Evolutionary conservation across 2,797 vertebrate species (phyloP), one percentile per base, ranked within the genome.

Genomic region (Chaunax sp.): DNA sequence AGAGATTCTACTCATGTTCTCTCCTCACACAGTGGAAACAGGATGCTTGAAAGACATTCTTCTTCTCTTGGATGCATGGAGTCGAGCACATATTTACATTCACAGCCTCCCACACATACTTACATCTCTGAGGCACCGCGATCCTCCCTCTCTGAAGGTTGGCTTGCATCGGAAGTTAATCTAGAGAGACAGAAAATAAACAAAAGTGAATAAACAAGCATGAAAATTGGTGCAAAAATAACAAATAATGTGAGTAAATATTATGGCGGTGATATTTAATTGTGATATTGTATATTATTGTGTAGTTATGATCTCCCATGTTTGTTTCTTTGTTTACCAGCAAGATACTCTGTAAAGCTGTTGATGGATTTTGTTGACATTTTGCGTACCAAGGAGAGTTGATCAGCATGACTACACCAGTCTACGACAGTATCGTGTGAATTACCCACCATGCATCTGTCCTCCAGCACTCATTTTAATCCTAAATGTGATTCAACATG

Each of bases 121-220:
- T 89, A 99, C 98, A 75, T 99, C 97, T 94, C 97, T 92, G 60
- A 96, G 94, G 71, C 95, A 96, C 50, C 97, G 94, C 22, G 97
- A 96, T 18, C 95, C 94, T 59, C 96, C 97, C 89, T 99, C 98
- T 84, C 96, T 95, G 87, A 97, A 99, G 18, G 98, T 98, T 0
- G 96, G 97, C 75, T 99, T 99, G 86, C 97, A 99, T 80, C 96
- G 93, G 89, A 99, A 99, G 90, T 97, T 99, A 81, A 99, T 99
- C 98, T 99, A 71, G 7, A 66, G 13, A 72, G 83, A 92, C 26
- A 82, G 1, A 19, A 1, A 65, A 70, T 15, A 14, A 14, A n/a
- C 1, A 37, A 57, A 30, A 57, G 1, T 9, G 28, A 61, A 61
- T 23, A 62, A 41, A 51, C 15, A 35, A 35, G 9, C 28, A 4